phyloP scores from a whole-genome alignment of 2,797 vertebrate species.

The Arnoldichthys spilopterus region DNA sequence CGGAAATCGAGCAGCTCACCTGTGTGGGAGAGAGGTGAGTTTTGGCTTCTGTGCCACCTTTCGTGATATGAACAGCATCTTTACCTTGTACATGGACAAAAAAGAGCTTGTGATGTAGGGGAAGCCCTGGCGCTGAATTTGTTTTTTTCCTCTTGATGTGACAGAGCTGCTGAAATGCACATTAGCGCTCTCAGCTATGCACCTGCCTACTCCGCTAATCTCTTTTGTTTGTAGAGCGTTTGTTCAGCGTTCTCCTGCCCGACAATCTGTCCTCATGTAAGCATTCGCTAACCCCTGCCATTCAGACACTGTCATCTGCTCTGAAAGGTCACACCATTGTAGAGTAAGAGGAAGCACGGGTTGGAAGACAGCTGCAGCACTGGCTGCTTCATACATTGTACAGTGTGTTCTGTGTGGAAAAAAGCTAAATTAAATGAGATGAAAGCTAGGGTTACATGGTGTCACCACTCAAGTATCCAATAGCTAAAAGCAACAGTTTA shows the following conservation, averaged over 20 bases:
- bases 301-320: constrained; percentile 58
- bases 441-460: background rate
- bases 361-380: constrained; percentile 16
- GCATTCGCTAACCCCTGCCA: constrained; percentile 62
- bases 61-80: background rate
- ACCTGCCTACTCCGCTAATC: constrained; percentile 57
- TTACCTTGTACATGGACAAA: constrained; percentile 2
- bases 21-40: constrained; percentile 93
- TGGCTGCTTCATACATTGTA: background rate
- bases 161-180: constrained; percentile 3
- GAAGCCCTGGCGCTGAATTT: background rate
- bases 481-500: background rate
- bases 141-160: constrained; percentile 19
- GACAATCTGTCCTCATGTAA: constrained; percentile 47
- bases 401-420: background rate
- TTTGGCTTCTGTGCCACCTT: background rate
- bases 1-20: constrained; percentile 95
- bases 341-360: constrained; percentile 36
- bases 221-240: constrained; percentile 34
- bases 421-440: constrained; percentile 19
- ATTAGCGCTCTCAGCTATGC: constrained; percentile 21
- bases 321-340: constrained; percentile 38
- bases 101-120: too few relatives aligned
- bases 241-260: constrained; percentile 17
- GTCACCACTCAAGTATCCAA: background rate